phyloP scores from a whole-genome alignment of 2,113 vertebrate genomes.

The Procapra przewalskii region DNA sequence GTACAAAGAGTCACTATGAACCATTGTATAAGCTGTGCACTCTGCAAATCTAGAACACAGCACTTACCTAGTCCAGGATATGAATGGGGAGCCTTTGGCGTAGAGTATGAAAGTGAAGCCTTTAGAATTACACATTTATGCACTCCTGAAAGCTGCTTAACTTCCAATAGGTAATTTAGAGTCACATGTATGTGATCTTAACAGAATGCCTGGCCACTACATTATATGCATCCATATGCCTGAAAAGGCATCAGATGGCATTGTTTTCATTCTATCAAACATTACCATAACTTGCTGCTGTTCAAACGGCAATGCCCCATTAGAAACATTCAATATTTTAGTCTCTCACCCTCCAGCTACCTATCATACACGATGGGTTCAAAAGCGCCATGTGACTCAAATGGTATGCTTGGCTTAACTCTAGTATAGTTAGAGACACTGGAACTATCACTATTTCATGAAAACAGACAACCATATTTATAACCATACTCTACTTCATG shows the following conservation, averaged over 20 bases:
- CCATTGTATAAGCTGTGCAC: background rate
- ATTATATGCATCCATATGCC: background rate
- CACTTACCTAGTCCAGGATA: background rate
- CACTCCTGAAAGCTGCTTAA: background rate
- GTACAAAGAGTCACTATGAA: background rate
- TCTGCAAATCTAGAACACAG: background rate
- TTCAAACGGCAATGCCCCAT: background rate
- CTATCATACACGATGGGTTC: background rate
- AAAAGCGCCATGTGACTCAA: background rate
- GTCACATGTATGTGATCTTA: background rate
- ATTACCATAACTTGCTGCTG: background rate
- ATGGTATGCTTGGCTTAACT: background rate
- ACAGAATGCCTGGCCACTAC: background rate
- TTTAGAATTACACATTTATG: background rate
- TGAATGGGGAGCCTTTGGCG: background rate
- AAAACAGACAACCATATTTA: background rate
- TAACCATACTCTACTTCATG: background rate
- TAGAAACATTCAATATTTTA: background rate
- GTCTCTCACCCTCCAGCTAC: background rate
- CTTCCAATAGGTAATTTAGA: slow-evolving; percentile 2
- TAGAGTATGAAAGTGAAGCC: background rate
- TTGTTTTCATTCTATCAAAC: background rate
- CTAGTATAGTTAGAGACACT: background rate
- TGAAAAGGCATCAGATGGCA: background rate
- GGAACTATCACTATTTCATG: background rate